These are phyloP conservation scores for Pachyrhynchus sulphureomaculatus DNA, from an alignment of 1,140 invertebrate species.

Conservation along the genomic window DNA sequence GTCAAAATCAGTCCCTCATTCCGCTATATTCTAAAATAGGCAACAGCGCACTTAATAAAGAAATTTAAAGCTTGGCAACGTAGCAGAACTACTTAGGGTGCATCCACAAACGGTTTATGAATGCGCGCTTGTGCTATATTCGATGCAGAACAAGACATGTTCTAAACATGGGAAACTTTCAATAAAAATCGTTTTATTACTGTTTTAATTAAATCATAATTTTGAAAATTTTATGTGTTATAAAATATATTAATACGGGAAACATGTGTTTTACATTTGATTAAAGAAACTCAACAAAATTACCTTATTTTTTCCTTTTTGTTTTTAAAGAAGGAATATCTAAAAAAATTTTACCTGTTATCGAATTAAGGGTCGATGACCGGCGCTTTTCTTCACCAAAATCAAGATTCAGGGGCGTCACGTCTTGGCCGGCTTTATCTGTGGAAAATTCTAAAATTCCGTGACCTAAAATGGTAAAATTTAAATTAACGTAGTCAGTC, in stretches of 20 bases:
- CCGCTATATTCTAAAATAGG: not conserved
- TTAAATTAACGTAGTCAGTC: no score
- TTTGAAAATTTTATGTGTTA: not conserved
- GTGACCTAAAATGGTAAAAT: slow-evolving; percentile 57
- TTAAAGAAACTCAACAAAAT: not conserved
- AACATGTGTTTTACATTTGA: not conserved
- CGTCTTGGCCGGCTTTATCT: slow-evolving; percentile 84
- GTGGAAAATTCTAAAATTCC: slow-evolving; percentile 84
- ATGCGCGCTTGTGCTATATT: no score
- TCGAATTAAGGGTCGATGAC: slow-evolving; percentile 70
- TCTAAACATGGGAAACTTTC: not conserved
- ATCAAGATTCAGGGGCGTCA: slow-evolving; percentile 81
- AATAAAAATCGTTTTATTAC: slow-evolving; percentile 2
- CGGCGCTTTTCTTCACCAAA: slow-evolving; percentile 70
- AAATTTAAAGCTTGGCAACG: no score
- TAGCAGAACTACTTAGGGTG: no score
- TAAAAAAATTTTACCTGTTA: slow-evolving; percentile 62
- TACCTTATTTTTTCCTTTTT: not conserved
- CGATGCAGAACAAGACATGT: no score
- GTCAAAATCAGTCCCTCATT: not conserved
- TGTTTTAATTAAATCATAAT: not conserved
- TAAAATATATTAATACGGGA: not conserved
- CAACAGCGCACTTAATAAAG: no score
- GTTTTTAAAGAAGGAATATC: not conserved
- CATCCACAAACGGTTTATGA: no score